Base-by-base conservation (phyloP, 2,113 vertebrate genomes). In the Abramis brama region DNA sequence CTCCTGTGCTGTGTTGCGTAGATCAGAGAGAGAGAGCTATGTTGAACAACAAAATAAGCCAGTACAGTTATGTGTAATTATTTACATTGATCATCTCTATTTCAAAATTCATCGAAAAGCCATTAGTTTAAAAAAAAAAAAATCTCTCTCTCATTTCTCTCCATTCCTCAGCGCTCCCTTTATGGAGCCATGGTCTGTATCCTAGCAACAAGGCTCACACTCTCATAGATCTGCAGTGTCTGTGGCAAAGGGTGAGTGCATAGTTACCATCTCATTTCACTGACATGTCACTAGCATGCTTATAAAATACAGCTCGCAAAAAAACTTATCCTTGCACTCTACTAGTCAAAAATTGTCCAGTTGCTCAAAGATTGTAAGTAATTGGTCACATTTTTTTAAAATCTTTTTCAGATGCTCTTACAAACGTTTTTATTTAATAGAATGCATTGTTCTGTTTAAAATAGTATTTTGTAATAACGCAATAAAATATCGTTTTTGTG, bases 161-260 rank as follows among this genome's bases (percentile, higher is more conserved):
- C 88, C 27, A 62, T 90, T 92, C 88, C 88, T 90, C 88, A 70
- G 27, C 79, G 39, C 86, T 91, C 79, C 82, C 91, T 92, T 91
- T 91, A 84, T 92, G 91, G 89, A 92, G 75, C 92, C 87, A 50
- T 90, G 86, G 88, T 89, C 85, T 5, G 94, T 95, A 92, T 94
- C 94, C 93, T 94, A 95, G 94, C 94, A 95, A 95, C 94, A 93
- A 89, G 88, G 90, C 91, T 90, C 87, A 21, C 89, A 88, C 71
- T 89, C 78, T 70, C 85, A 85, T 71, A 50, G 71, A 43, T 88
- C 86, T 91, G 80, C 71, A 77, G 81, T 89, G 88, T 89, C 64
- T 81, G 89, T 87, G 84, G 89, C 87, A 86, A 84, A 93, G 82
- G 86, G 82, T 74, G 73, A 91, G 86, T 89, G 90, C 87, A 79